These are phyloP conservation scores for Pangasius krempfi DNA, from an alignment of 2,797 vertebrate genomes.

Conservation along the genomic window DNA sequence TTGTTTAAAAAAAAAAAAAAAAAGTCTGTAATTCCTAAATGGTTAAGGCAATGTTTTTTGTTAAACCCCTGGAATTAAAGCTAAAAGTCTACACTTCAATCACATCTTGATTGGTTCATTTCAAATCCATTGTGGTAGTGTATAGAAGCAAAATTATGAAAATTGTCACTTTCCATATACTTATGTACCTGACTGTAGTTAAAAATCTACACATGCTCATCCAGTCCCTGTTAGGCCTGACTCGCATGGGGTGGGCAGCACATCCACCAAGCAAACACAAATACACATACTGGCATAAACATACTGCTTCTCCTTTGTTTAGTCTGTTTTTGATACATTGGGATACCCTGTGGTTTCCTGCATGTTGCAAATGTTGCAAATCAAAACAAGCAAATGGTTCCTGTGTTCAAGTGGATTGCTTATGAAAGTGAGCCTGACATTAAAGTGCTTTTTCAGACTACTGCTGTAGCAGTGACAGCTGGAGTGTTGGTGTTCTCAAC, in stretches of 20 bases:
- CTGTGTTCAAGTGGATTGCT: background rate
- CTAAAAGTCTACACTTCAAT: too few species aligned
- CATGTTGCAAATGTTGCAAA: background rate
- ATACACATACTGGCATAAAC: background rate
- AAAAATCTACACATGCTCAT: background rate
- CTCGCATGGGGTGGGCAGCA: background rate
- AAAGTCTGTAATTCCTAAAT: too few species aligned
- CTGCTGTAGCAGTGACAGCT: constrained; percentile 66
- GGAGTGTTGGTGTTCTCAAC: constrained; percentile 71
- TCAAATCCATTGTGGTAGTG: too few species aligned
- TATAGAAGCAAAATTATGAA: too few species aligned
- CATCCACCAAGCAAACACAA: background rate
- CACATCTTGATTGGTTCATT: too few species aligned
- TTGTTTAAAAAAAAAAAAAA: too few species aligned
- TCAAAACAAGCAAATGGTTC: background rate
- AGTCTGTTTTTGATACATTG: background rate
- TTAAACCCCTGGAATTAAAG: too few species aligned
- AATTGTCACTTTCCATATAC: too few species aligned
- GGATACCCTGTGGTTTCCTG: background rate
- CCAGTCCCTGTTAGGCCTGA: background rate
- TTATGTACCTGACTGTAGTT: background rate
- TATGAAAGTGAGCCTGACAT: background rate
- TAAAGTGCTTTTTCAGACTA: constrained; percentile 57
- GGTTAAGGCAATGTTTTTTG: too few species aligned
- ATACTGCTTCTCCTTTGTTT: background rate